phyloP scores from a whole-genome alignment of 1,140 invertebrate genomes.

The Pseudomyrmex sp. region DNA sequence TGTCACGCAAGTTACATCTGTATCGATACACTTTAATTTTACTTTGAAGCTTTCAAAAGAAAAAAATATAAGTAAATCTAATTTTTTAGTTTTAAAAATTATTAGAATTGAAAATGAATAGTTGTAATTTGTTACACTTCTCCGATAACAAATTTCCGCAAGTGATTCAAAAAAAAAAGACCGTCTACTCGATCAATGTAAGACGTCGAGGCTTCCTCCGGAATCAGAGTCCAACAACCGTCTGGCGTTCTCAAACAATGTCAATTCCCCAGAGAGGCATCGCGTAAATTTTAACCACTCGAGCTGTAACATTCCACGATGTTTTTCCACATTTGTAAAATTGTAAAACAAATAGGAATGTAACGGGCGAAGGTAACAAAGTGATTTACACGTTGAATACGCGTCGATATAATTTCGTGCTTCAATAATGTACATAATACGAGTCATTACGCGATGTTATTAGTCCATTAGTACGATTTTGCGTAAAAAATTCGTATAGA shows the following conservation, averaged over 20 bases:
- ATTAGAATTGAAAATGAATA: too few relatives aligned
- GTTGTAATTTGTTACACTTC: too few relatives aligned
- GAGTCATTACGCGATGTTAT: conserved; percentile 21
- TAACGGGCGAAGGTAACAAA: conserved; percentile 26
- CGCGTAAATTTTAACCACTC: conserved; percentile 57
- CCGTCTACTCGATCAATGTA: conserved; percentile 49
- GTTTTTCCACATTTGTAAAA: not conserved
- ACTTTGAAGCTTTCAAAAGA: not conserved
- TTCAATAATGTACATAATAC: not conserved
- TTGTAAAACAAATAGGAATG: conserved; percentile 7
- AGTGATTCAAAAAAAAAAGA: not conserved
- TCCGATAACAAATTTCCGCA: not conserved
- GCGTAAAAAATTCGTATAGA: not conserved
- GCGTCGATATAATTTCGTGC: not conserved
- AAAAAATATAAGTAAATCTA: too few relatives aligned
- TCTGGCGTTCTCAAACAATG: conserved; percentile 5
- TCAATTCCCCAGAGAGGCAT: conserved; percentile 30
- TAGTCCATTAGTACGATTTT: conserved; percentile 19
- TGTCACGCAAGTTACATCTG: not conserved
- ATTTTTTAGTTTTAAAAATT: too few relatives aligned
- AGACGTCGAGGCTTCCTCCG: conserved; percentile 16
- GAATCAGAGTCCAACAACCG: conserved; percentile 24
- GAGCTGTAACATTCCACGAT: not conserved
- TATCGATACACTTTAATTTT: not conserved
- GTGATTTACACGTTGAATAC: conserved; percentile 17